Evolutionary conservation across 2,113 vertebrate species (phyloP), one percentile per base, ranked within the genome.

Genomic region (Petromus typicus): DNA sequence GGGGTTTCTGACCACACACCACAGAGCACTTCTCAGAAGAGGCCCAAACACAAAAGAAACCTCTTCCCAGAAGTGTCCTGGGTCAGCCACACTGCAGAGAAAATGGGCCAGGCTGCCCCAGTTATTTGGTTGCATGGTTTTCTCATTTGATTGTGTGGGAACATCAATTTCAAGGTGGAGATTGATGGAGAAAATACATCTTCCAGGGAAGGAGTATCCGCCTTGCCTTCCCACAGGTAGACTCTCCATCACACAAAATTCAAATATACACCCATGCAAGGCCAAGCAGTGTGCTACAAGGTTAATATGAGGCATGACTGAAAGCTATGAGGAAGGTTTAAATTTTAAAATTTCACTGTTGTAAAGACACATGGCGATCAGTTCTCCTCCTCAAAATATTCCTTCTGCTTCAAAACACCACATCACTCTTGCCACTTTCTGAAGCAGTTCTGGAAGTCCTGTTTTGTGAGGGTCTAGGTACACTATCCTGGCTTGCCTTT

Each of bases 1-100:
- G 64, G 20, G 14, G 25, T 37, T 57, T 43, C 56, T 43, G 43
- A 85, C n/a, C 80, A 7, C 40, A 86, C 20, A 32, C 66, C 66
- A 34, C 66, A 56, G 40, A 75, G 22, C 40, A 25, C 61, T 92
- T 92, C 81, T 81, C 73, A 43, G 80, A 92, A 92, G 73, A 80
- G 32, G 34, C 18, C 22, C 18, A 59, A 13, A 48, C 64, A 51
- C 64, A 86, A 66, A 92, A 64, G 86, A 92, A 86, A 75, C 59
- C 56, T 71, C 51, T 92, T 94, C 81, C n/a, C 34, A 86, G 86
- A 92, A 84, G 40, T 48, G 9, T 30, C 13, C 51, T 37, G 11
- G 57, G 9, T 51, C 73, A 64, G 13, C 54, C 27, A 43, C n/a
- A 40, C 20, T 66, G 23, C 34, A 54, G 79, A 48, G 17, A 57